Evolutionary conservation across 1,140 invertebrate genomes (phyloP).

Genomic region (Macrocentrus cingulum): DNA sequence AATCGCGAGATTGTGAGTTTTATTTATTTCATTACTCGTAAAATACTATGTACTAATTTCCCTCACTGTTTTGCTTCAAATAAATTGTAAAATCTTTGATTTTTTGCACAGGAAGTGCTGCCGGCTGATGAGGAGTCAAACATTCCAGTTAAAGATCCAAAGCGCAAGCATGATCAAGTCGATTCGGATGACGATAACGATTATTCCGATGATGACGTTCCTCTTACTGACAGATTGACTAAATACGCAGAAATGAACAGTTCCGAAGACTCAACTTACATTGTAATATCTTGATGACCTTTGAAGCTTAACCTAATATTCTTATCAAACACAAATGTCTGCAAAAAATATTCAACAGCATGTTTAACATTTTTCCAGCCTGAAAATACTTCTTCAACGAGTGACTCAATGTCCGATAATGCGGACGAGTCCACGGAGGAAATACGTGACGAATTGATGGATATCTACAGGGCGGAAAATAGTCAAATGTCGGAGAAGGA

Average conservation of each 20-base stretch:
- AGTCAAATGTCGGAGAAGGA: no score
- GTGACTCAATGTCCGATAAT: no score
- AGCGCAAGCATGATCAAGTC: constrained; percentile 36
- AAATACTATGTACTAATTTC: neutral
- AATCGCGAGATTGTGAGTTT: constrained; percentile 43
- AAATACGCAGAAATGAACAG: constrained; percentile 32
- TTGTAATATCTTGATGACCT: constrained; percentile 33
- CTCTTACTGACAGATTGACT: constrained; percentile 33
- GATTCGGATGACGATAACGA: constrained; percentile 23
- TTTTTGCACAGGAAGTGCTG: no score
- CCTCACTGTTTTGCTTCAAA: neutral
- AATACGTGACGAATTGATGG: no score
- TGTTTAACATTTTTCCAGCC: no score
- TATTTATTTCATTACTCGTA: neutral
- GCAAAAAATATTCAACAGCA: neutral
- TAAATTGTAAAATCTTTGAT: no score
- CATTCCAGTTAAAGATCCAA: constrained; percentile 35
- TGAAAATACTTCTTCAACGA: no score
- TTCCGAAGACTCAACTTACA: constrained; percentile 37
- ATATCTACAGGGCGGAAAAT: no score
- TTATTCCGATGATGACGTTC: constrained; percentile 29
- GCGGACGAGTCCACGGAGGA: no score
- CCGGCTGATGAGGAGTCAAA: no score
- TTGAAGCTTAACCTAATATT: no score
- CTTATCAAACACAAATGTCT: no score